Conservation (phyloP, 1,140 invertebrate genomes). For the Eupristina koningsbergeri region DNA sequence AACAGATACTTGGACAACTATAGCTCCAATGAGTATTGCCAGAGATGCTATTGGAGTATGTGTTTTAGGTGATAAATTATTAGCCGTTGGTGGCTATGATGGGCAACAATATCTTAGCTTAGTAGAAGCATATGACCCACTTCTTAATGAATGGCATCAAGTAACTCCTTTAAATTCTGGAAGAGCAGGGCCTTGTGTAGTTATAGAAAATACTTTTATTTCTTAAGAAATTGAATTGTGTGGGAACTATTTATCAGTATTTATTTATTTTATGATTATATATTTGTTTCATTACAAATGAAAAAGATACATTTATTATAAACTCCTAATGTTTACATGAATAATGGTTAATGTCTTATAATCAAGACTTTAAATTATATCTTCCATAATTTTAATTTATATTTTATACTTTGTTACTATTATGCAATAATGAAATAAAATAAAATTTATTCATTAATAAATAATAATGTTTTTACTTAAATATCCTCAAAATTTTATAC, state of each 20-base stretch:
- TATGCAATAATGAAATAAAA: not conserved
- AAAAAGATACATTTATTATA: not conserved
- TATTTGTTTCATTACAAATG: not conserved
- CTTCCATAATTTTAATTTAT: not conserved
- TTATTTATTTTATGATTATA: slow-evolving; percentile 28
- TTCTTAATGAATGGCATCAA: slow-evolving; percentile 89
- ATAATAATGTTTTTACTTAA: not conserved
- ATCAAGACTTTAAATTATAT: not conserved
- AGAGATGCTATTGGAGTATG: slow-evolving; percentile 94
- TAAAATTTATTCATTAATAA: not conserved
- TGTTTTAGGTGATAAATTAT: slow-evolving; percentile 88
- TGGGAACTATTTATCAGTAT: slow-evolving; percentile 33
- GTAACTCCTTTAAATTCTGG: slow-evolving; percentile 84
- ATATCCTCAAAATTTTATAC: too few relatives aligned
- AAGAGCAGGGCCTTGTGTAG: slow-evolving; percentile 90
- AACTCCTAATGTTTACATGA: not conserved
- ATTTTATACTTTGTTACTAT: not conserved
- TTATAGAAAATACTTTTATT: slow-evolving; percentile 68
- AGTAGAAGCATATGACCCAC: slow-evolving; percentile 94
- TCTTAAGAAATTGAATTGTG: not conserved
- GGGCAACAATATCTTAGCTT: slow-evolving; percentile 92
- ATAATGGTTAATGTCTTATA: not conserved
- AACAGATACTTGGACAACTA: slow-evolving; percentile 91
- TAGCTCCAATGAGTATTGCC: slow-evolving; percentile 88
- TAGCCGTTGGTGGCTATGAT: slow-evolving; percentile 96